A percentile compares a stretch with the other conserved stretches of the same genome.
phyloP scores from a whole-genome alignment of 2,113 vertebrate genomes.

The Scomber scombrus region DNA sequence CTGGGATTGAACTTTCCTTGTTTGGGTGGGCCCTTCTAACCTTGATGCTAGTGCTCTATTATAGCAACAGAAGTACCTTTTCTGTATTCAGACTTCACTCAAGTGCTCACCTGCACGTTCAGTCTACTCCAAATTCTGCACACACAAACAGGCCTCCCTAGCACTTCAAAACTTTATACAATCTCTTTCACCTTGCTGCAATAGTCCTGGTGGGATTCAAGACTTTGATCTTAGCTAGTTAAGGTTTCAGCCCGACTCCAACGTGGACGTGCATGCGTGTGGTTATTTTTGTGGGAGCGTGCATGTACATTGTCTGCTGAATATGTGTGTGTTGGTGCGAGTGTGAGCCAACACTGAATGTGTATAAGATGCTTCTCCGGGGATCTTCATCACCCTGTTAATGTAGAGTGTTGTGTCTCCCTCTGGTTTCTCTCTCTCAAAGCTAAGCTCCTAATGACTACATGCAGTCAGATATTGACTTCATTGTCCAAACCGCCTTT shows the following conservation, averaged over 20 bases:
- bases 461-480: constrained; percentile 76
- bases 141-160: constrained; percentile 50
- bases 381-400: constrained; percentile 67
- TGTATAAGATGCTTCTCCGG: constrained; percentile 55
- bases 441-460: constrained; percentile 77
- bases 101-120: constrained; percentile 39
- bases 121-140: constrained; percentile 47
- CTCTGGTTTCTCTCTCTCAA: constrained; percentile 59
- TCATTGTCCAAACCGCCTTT: constrained; percentile 71
- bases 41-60: constrained; percentile 39
- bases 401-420: constrained; percentile 46
- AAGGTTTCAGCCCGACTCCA: constrained; percentile 64
- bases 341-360: constrained; percentile 2
- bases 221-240: constrained; percentile 79
- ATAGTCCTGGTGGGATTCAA: constrained; percentile 70
- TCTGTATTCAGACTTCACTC: constrained; percentile 52
- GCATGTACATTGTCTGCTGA: constrained; percentile 5
- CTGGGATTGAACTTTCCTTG: constrained; percentile 43
- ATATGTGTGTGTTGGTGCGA: neutral
- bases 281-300: constrained; percentile 36
- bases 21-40: constrained; percentile 49
- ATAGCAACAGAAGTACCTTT: constrained; percentile 49
- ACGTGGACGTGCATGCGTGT: constrained; percentile 14
- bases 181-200: constrained; percentile 73
- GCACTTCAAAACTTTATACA: constrained; percentile 58